Evolutionary conservation across 1,140 invertebrate species (phyloP), one percentile per base, ranked within the genome.

Genomic region (Drosophila ercepeae): DNA sequence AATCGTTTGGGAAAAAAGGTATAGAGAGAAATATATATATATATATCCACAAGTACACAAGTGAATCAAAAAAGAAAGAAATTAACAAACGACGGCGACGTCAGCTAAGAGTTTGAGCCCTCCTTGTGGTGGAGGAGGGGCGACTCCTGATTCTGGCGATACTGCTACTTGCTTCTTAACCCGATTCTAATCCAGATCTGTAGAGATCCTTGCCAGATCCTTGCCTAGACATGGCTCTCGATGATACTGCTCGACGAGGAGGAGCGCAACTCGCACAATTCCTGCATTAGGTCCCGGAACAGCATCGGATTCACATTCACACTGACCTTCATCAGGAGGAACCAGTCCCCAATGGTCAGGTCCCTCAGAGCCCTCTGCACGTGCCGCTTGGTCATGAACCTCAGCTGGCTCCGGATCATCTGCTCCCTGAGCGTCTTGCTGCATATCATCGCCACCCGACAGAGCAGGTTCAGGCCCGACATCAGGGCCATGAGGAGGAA

Each of bases 261-360:
- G 46, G 60, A 59, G 2, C 75, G 78, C 49, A 79, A 32, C 21
- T 92, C 91, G 50, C 91, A 91, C 0, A 93, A 70, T 71, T 93
- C 92, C 58, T 92, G 74, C 63, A 93, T 91, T 18, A 95, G 86
- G 45, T 94, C 94, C 64, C 93, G 93, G 84, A 93, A 94, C 39
- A 94, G 91, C 44, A 94, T 83, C 0, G 93, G 93, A 83, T 95
- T 94, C 51, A 96, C 92, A 83, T 95, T 96, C 74, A 94, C 94
- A 6, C 94, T 93, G 45, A 95, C 89, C 78, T 94, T 93, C 78
- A 94, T 93, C 1, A 96, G 89, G 0, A 96, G 78, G 83, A 95
- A 96, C 94, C 95, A 95, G 88, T 96, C 95, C 0, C 94, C 94
- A 67, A 93, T 93, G 39, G 92, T 92, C 19, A 84, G 50, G 51